Evolutionary conservation across 2,888 invertebrate genomes (phyloP).

Genomic region (Furcula furcula): DNA sequence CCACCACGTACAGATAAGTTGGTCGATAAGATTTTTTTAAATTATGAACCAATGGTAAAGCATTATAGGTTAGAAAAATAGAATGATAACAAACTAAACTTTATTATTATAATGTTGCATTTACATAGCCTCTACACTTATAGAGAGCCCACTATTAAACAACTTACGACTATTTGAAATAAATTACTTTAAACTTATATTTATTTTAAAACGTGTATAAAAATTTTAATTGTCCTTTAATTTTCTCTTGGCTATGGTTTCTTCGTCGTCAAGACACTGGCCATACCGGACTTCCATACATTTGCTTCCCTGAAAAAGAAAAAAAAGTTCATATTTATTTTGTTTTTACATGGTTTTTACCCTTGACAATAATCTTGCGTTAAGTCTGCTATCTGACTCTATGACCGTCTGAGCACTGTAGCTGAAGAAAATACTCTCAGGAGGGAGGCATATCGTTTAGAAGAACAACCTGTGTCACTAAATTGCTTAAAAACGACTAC

Average conservation of each 20-base stretch:
- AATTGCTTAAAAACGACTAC: too few relatives aligned
- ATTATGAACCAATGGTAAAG: too few relatives aligned
- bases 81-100: neutral
- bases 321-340: slow-evolving; percentile 11
- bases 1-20: too few relatives aligned
- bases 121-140: slow-evolving; percentile 27
- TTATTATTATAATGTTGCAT: slow-evolving; percentile 15
- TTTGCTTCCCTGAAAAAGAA: slow-evolving; percentile 79
- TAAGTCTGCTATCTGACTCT: too few relatives aligned
- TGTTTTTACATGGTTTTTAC: neutral
- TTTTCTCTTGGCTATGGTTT: slow-evolving; percentile 60
- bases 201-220: neutral
- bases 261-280: slow-evolving; percentile 78
- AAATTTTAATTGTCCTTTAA: slow-evolving; percentile 36
- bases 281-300: slow-evolving; percentile 83
- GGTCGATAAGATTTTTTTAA: too few relatives aligned
- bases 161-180: neutral
- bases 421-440: too few relatives aligned
- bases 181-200: neutral
- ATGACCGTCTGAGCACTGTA: too few relatives aligned
- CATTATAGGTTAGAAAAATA: too few relatives aligned
- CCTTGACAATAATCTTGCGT: neutral
- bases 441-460: too few relatives aligned
- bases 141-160: slow-evolving; percentile 9
- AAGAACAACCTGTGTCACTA: too few relatives aligned